Evolutionary conservation across 2,888 invertebrate species (phyloP), one percentile per base, ranked within the genome.

Genomic region (Eumacrocentrus americanus): DNA sequence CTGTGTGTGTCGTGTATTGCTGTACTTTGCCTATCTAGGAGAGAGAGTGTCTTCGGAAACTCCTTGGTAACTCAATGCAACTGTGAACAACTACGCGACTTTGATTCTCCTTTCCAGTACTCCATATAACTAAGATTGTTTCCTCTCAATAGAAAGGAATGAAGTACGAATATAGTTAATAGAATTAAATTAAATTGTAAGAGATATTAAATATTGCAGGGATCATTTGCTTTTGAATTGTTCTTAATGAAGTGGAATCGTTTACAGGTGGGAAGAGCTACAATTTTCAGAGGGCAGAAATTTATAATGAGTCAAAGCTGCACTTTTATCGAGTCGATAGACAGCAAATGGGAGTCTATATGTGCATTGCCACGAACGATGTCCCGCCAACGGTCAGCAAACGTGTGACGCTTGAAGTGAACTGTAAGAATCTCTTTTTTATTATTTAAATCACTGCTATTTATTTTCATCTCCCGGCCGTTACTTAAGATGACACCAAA

Each of bases 331-430:
- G 91, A 64, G 87, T 95, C 72, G 92, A 94, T 76, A 85, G 95
- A 53, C 87, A 91, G 72, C 95, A 95, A 84, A 95, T 94, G 91
- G 95, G 94, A 35, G 90, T 92, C 25, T 95, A 94, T 81, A 87
- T 95, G 71, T 95, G 95, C 83, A 94, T 94, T 73, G 95, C 95
- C 11, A 91, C 90, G 75, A 95, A 95, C 79, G 93, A 94, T 80
- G 94, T 95, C 42, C 94, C 94, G 23, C 94, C 94, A 3, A 91
- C 94, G 6, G 94, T 93, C 74, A 93, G 92, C 84, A 94, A 94
- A 81, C 84, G 93, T 70, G 93, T 95, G 71, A 90, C 90, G 48
- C 87, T 95, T 61, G 90, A 90, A 77, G 93, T 95, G 60, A 93
- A 94, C 81, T 95, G 95, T 95, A 83, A 92, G 94, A 20, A 12